Base-by-base conservation (phyloP, 2,888 invertebrate species). In the Heliconius erato region DNA sequence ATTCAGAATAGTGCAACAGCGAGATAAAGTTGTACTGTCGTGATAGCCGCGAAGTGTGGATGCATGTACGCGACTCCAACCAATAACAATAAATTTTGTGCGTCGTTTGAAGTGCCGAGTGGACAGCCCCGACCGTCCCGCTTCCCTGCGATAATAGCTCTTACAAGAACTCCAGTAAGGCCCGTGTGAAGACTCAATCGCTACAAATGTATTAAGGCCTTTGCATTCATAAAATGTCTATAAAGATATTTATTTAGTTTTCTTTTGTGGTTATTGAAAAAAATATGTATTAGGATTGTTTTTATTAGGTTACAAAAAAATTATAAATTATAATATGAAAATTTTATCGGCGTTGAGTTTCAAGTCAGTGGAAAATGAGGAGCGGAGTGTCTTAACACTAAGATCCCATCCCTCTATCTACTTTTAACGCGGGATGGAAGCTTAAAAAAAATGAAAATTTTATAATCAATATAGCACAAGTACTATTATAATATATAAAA, bases 21-120 rank as follows among this genome's bases (percentile, higher is more conserved):
- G 85, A 90, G 95, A 96, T 96, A 95, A 96, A 94, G 94, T 94
- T 94, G 95, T 95, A 91, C 84, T 83, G 91, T 92, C 94, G 93
- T 94, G 95, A 95, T 96, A 95, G 93, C 91, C 92, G 94, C 94
- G 94, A 92, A 96, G 96, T 95, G 95, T 91, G 94, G 95, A 96
- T 96, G 95, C 95, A 90, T 96, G 95, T 96, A 93, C 93, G 94
- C 92, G 93, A 91, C 92, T 91, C 91, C 91, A 88, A 86, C 94
- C 95, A 95, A 96, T 96, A 96, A 96, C 96, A 94, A 96, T 96
- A 96, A 96, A 96, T 96, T 94, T 92, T 88, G 90, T 91, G 87
- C 89, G 92, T 92, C 94, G 94, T 94, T 94, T 94, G 95, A 94
- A 93, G 93, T 93, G 92, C 94, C 94, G 92, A 89, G 87, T 80